Evolutionary conservation across 2,888 invertebrate genomes (phyloP), one percentile per base, ranked within the genome.

Genomic region (Electrophaes corylata): DNA sequence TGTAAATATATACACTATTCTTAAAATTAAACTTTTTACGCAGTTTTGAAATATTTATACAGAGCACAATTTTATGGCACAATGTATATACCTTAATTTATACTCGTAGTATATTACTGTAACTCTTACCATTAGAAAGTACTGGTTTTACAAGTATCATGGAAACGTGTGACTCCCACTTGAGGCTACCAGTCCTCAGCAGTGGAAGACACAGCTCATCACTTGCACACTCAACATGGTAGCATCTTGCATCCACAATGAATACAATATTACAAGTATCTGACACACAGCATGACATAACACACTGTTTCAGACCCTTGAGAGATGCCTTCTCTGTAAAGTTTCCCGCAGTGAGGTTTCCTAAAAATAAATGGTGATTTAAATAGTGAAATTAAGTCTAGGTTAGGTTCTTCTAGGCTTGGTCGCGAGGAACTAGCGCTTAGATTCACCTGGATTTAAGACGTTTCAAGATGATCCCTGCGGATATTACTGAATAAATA

Each of bases 91-190:
- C n/a, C n/a, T n/a, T n/a, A n/a, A n/a, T n/a, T n/a, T n/a, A n/a
- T n/a, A n/a, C n/a, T n/a, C n/a, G n/a, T n/a, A n/a, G n/a, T n/a
- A n/a, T n/a, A n/a, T n/a, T n/a, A n/a, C n/a, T n/a, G n/a, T 5
- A 37, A 8, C 37, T 20, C 31, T 75, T 73, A 91, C 91, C 94
- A 77, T 92, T 93, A 11, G 92, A 84, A 18, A 93, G 80, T 0
- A 95, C 93, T 3, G 96, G 96, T 79, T 94, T 94, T 0, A 97
- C 96, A 33, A 96, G 83, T 40, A 96, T 95, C 96, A 97, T 96
- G 55, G 93, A 94, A 0, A 96, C 93, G 71, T 94, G 94, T 33
- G 93, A 92, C 6, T 92, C 91, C 67, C 93, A 88, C 65, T 94
- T 94, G 6, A 88, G 82, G 50, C 76, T 79, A 14, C 80, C 84